These are phyloP conservation scores for Protaetia brevitarsis DNA, from an alignment of 1,140 invertebrate species.

Conservation along the genomic window DNA sequence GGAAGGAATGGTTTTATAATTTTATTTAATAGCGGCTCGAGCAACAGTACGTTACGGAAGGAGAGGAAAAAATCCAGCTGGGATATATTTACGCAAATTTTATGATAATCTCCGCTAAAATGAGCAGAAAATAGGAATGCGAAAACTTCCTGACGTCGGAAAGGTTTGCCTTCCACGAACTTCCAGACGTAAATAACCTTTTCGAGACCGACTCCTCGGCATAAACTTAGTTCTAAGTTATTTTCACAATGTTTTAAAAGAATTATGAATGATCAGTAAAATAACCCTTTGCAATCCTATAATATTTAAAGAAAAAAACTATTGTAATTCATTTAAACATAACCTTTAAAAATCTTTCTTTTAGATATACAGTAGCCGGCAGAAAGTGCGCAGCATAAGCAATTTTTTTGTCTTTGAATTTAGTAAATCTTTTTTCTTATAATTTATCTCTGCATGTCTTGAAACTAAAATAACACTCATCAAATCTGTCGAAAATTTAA, in stretches of 20 bases:
- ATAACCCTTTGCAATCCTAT: background rate
- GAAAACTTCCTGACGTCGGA: background rate
- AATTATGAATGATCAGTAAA: background rate
- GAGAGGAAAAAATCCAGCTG: background rate
- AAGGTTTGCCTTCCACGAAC: background rate
- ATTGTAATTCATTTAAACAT: no score
- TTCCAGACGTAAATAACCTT: conserved; percentile 13
- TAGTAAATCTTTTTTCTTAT: no score
- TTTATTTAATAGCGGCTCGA: conserved; percentile 1
- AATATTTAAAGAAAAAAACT: no score
- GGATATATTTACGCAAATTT: conserved; percentile 15
- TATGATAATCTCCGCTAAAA: conserved; percentile 14
- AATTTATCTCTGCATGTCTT: no score
- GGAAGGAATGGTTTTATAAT: conserved; percentile 12
- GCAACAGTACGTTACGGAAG: background rate
- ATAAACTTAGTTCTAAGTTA: conserved; percentile 3
- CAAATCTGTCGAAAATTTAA: no score
- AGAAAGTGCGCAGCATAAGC: no score
- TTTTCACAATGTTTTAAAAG: background rate
- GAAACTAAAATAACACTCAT: no score
- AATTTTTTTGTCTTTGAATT: no score
- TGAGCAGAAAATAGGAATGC: conserved; percentile 4
- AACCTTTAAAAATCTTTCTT: no score
- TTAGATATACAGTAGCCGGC: no score
- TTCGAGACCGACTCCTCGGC: background rate